Evolutionary conservation across 1,140 invertebrate species (phyloP).

Genomic region (Macrosteles quadrilineatus): DNA sequence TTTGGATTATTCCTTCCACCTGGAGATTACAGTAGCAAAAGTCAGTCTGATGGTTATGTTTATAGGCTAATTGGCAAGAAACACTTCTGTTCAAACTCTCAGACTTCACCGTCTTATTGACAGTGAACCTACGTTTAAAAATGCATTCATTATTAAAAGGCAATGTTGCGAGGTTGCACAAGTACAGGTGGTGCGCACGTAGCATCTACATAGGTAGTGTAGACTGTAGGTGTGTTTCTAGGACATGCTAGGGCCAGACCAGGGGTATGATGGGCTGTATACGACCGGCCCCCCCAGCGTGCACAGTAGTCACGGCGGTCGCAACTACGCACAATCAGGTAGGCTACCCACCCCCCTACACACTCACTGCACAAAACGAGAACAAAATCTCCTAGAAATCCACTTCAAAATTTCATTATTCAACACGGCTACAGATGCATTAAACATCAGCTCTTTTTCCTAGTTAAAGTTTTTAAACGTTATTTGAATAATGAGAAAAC

Average conservation of each 20-base stretch:
- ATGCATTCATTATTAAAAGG: no score
- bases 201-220: conserved; percentile 17
- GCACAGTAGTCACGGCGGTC: conserved; percentile 72
- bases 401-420: not conserved
- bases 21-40: no score
- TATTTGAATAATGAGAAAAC: no score
- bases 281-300: conserved; percentile 80
- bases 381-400: not conserved
- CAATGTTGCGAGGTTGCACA: not conserved
- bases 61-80: no score
- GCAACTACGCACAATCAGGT: conserved; percentile 81
- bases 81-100: no score
- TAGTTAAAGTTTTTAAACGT: no score
- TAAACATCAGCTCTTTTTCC: no score
- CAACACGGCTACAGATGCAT: no score
- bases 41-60: no score
- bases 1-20: no score
- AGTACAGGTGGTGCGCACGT: conserved; percentile 1
- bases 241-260: conserved; percentile 91
- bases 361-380: not conserved
- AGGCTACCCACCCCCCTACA: conserved; percentile 49
- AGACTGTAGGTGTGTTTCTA: conserved; percentile 51
- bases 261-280: conserved; percentile 90
- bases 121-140: no score
- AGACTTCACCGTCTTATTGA: no score